Conservation (phyloP, 2,888 invertebrate species). For the Chorisops tibialis region DNA sequence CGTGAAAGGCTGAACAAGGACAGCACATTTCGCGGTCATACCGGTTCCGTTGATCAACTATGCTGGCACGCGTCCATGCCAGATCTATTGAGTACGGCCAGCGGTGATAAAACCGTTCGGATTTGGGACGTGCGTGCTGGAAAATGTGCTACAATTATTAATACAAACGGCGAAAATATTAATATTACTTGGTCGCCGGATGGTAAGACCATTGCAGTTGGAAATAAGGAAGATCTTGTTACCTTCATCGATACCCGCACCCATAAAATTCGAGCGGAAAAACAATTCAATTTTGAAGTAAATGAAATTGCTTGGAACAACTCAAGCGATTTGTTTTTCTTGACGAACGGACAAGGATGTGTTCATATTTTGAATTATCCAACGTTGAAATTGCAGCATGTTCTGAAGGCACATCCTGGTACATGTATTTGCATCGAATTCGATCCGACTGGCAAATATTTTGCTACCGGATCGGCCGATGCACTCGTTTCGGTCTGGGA, state of each 20-base stretch:
- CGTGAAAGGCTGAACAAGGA: constrained; percentile 85
- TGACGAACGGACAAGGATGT: constrained; percentile 93
- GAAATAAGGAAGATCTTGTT: constrained; percentile 96
- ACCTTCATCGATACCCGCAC: constrained; percentile 92
- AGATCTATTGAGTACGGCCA: constrained; percentile 90
- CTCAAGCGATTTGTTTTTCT: constrained; percentile 86
- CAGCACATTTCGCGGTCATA: constrained; percentile 85
- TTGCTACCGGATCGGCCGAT: constrained; percentile 97
- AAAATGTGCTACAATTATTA: constrained; percentile 83
- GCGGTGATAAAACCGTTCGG: constrained; percentile 94
- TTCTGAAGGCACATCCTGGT: constrained; percentile 95
- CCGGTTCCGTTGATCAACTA: constrained; percentile 94
- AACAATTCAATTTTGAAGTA: constrained; percentile 92
- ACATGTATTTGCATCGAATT: constrained; percentile 98
- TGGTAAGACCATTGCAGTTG: constrained; percentile 94
- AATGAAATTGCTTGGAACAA: constrained; percentile 99
- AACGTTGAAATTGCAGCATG: constrained; percentile 77
- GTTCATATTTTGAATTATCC: constrained; percentile 94
- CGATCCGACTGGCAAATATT: constrained; percentile 80
- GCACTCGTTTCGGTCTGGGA: constrained; percentile 98
- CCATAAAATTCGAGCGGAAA: constrained; percentile 81
- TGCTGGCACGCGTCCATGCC: constrained; percentile 95
- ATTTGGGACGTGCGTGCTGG: constrained; percentile 94
- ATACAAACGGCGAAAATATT: constrained; percentile 96
- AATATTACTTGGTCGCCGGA: constrained; percentile 99